Percentiles rank a stretch among this genome's conserved stretches.
phyloP scores from a whole-genome alignment of 1,140 invertebrate species.

The Melipona quadrifasciata region DNA sequence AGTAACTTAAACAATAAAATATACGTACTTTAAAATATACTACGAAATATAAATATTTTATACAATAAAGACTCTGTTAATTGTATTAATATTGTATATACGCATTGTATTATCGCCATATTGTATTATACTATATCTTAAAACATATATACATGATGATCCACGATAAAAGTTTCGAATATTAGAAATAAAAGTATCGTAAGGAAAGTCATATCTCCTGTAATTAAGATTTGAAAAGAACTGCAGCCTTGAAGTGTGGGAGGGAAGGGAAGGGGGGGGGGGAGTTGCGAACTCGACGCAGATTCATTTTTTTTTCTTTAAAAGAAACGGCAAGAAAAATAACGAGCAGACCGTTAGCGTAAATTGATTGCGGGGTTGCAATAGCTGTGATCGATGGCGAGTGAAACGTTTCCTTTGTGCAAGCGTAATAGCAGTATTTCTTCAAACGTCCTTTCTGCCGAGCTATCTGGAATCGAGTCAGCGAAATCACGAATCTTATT shows the following conservation, averaged over 20 bases:
- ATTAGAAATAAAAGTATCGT: too few relatives aligned
- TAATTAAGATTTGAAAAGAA: background rate
- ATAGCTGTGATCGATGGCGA: background rate
- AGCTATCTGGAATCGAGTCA: background rate
- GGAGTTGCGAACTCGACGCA: background rate
- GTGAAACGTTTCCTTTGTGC: conserved; percentile 1
- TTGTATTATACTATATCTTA: too few relatives aligned
- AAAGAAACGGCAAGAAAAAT: background rate
- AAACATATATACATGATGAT: too few relatives aligned
- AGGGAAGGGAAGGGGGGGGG: too few relatives aligned
- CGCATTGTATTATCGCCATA: too few relatives aligned
- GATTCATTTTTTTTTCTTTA: background rate
- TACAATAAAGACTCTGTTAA: too few relatives aligned
- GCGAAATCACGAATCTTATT: background rate
- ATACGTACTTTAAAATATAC: too few relatives aligned
- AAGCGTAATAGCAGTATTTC: background rate
- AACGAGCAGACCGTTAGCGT: background rate
- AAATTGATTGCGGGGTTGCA: background rate
- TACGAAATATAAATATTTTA: too few relatives aligned
- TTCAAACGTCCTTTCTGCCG: background rate
- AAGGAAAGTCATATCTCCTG: background rate
- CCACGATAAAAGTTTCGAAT: too few relatives aligned
- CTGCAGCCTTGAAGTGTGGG: too few relatives aligned
- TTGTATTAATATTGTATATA: too few relatives aligned
- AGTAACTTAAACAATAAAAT: too few relatives aligned